Conservation (phyloP, 2,888 invertebrate genomes). For the Hyposoter didymator region DNA sequence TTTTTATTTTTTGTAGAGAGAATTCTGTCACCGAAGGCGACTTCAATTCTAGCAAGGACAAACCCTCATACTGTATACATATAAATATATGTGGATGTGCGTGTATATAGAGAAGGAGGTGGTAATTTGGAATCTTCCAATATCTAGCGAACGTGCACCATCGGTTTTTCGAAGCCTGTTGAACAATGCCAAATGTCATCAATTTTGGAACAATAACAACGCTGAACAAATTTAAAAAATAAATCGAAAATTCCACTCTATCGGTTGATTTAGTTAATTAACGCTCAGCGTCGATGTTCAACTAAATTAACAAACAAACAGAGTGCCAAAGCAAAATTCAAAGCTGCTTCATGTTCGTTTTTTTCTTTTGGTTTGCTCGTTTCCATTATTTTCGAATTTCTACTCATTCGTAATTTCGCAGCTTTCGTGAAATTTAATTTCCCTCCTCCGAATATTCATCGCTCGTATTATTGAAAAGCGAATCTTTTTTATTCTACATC, state of each 20-base stretch:
- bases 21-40: constrained; percentile 32
- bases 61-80: not conserved
- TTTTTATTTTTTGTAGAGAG: constrained; percentile 57
- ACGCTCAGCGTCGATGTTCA: not conserved
- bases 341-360: not conserved
- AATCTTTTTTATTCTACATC: not conserved
- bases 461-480: not conserved
- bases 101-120: not conserved
- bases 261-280: not conserved
- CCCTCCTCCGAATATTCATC: not conserved
- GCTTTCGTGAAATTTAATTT: not conserved
- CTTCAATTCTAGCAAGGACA: constrained; percentile 37
- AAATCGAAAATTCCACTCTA: not conserved
- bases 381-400: not conserved
- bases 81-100: constrained; percentile 2
- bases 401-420: not conserved
- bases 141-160: not conserved
- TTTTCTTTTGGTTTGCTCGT: not conserved
- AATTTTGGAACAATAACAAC: not conserved
- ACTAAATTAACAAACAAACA: not conserved
- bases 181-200: not conserved
- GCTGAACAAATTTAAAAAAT: not conserved
- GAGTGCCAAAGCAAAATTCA: not conserved
- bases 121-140: not conserved
- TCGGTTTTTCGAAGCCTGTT: not conserved